Evolutionary conservation across 1,140 invertebrate genomes (phyloP).

Genomic region (Aphidius ervi): DNA sequence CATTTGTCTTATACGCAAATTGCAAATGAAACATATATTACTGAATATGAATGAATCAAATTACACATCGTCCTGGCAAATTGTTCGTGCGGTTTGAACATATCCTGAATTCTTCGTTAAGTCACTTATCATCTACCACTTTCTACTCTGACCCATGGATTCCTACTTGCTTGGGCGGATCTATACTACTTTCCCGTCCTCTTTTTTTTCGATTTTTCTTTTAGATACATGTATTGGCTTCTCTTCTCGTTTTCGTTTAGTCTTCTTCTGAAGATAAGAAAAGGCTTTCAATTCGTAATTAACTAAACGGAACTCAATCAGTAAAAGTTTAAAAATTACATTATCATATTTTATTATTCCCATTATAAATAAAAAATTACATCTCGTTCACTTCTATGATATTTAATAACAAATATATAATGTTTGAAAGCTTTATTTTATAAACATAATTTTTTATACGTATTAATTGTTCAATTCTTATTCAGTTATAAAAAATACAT

Average conservation of each 20-base stretch:
- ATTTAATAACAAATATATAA: too few relatives aligned
- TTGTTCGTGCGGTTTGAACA: conserved; percentile 31
- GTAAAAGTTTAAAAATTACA: conserved; percentile 19
- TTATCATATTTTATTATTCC: background rate
- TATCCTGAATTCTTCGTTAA: conserved; percentile 46
- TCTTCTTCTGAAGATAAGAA: conserved; percentile 17
- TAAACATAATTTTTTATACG: too few relatives aligned
- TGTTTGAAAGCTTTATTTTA: too few relatives aligned
- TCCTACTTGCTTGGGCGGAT: background rate
- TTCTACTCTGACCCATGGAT: conserved; percentile 44
- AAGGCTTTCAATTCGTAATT: conserved; percentile 4
- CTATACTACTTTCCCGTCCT: conserved; percentile 17
- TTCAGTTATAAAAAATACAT: too few relatives aligned
- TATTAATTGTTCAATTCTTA: too few relatives aligned
- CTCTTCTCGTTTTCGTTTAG: conserved; percentile 42
- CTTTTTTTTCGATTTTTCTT: conserved; percentile 8
- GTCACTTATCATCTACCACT: conserved; percentile 36
- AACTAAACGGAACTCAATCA: conserved; percentile 15
- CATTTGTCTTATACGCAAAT: too few relatives aligned
- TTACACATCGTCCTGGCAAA: conserved; percentile 19
- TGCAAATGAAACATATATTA: too few relatives aligned
- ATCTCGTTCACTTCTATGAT: too few relatives aligned
- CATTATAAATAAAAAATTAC: background rate
- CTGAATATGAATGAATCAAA: conserved; percentile 40
- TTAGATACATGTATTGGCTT: conserved; percentile 1